These are phyloP conservation scores for Odobenus rosmarus DNA, from an alignment of 2,113 vertebrate genomes.

Conservation along the genomic window DNA sequence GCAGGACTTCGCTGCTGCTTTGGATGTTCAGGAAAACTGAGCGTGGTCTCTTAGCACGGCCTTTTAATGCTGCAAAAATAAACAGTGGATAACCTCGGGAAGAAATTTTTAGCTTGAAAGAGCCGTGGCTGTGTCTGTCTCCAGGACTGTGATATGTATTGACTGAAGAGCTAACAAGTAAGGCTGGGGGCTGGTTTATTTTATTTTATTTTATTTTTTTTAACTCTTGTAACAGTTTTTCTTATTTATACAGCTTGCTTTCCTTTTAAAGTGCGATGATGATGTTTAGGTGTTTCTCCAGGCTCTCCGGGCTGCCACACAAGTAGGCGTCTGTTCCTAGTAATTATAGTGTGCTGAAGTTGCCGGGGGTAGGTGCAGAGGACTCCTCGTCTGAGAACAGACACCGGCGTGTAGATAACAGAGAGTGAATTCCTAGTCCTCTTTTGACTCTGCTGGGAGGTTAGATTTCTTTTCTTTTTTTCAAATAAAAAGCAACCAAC, in stretches of 20 bases:
- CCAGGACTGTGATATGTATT: conserved; percentile 84
- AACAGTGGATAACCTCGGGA: conserved; percentile 83
- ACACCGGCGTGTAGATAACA: conserved; percentile 59
- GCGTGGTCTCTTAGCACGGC: conserved; percentile 73
- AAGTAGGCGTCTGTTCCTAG: conserved; percentile 79
- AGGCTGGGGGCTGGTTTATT: conserved; percentile 75
- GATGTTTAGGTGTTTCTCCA: conserved; percentile 71
- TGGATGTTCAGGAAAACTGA: conserved; percentile 78
- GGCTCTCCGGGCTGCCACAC: conserved; percentile 71
- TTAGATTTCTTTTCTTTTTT: background rate
- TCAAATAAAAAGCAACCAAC: background rate
- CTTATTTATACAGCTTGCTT: conserved; percentile 82
- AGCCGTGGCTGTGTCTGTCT: conserved; percentile 82
- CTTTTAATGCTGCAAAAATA: conserved; percentile 84
- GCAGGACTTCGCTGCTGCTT: conserved; percentile 77
- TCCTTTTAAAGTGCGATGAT: conserved; percentile 75
- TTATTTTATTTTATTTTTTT: background rate
- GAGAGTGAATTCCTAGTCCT: conserved; percentile 55
- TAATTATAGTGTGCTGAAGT: conserved; percentile 76
- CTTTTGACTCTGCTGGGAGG: background rate
- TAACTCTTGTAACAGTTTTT: conserved; percentile 77
- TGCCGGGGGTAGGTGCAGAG: conserved; percentile 67
- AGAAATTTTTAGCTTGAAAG: conserved; percentile 82
- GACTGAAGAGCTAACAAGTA: conserved; percentile 86
- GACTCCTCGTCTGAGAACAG: background rate